phyloP scores from a whole-genome alignment of 2,888 invertebrate species.

The Pollenia labialis region DNA sequence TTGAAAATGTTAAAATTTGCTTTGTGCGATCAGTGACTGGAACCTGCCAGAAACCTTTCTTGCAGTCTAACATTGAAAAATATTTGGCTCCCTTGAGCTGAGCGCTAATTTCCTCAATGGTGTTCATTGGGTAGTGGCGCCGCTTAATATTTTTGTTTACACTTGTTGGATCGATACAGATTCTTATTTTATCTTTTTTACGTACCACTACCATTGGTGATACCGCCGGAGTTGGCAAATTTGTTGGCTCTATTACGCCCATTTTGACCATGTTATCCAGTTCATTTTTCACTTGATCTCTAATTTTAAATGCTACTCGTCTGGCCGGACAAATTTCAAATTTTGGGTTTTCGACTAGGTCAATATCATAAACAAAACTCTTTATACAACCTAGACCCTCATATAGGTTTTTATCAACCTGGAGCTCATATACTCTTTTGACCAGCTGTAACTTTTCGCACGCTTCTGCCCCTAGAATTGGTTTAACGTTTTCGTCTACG shows the following conservation, averaged over 20 bases:
- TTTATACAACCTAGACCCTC: no score
- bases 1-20: conserved; percentile 64
- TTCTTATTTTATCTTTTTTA: conserved; percentile 49
- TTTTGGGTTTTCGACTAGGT: no score
- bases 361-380: no score
- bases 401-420: no score
- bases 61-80: conserved; percentile 65
- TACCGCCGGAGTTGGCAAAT: conserved; percentile 70
- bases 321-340: conserved; percentile 62
- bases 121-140: conserved; percentile 57
- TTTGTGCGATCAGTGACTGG: conserved; percentile 66
- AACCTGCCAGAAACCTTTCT: conserved; percentile 73
- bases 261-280: conserved; percentile 63
- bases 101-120: conserved; percentile 52
- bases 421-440: no score
- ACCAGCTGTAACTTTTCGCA: no score
- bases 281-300: conserved; percentile 68
- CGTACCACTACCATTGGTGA: conserved; percentile 53
- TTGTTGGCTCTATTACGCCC: conserved; percentile 65
- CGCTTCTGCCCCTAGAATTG: no score
- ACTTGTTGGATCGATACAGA: conserved; percentile 61
- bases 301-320: conserved; percentile 58
- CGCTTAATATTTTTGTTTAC: conserved; percentile 59
- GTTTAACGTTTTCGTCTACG: no score
- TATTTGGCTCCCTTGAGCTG: conserved; percentile 40